Base-by-base conservation (phyloP, 2,113 vertebrate species). In the Percopsis transmontana region DNA sequence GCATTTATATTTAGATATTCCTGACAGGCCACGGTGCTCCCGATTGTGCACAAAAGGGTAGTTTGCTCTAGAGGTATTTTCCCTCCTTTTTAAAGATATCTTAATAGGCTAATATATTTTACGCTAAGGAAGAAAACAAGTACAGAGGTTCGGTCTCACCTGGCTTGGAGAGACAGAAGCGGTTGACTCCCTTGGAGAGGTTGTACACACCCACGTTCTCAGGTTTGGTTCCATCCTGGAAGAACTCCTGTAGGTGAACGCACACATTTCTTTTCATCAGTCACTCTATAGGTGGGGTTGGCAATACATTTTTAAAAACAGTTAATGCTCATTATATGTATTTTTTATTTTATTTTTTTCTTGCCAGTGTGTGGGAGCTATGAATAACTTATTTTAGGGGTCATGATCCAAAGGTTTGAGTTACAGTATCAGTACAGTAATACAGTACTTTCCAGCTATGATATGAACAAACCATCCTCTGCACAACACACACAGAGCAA, bases 131-230 rank as follows among this genome's bases (percentile, higher is more conserved):
- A 65, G 27, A 77, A 39, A 47, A 72, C 65, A 69, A 81, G 66
- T 79, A 75, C 62, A 27, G 20, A 61, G 23, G 55, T 33, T 48
- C 39, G 70, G 58, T 27, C 74, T 92, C 84, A 99, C 97, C 97
- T 58, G 97, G 97, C 72, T 99, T 98, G 61, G 97, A 99, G 58
- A 99, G 93, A 82, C 97, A 99, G 86, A 99, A 99, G 58, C 97
- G 94, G 85, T 99, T 99, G 67, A 99, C 92, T 81, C 97, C 97
- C 88, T 99, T 97, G 13, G 97, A 97, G 39, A 99, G 90, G 72
- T 99, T 98, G 87, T 99, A 99, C 82, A 99, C 93, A 41, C 97
- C 97, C 48, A 99, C 97, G 0, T 98, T 98, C 89, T 98, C 96
- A 0, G 96, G 97, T 74, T 94, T 96, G 75, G 94, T 97, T 87